Conservation (phyloP, 2,113 vertebrate species). For the Alouatta palliata region DNA sequence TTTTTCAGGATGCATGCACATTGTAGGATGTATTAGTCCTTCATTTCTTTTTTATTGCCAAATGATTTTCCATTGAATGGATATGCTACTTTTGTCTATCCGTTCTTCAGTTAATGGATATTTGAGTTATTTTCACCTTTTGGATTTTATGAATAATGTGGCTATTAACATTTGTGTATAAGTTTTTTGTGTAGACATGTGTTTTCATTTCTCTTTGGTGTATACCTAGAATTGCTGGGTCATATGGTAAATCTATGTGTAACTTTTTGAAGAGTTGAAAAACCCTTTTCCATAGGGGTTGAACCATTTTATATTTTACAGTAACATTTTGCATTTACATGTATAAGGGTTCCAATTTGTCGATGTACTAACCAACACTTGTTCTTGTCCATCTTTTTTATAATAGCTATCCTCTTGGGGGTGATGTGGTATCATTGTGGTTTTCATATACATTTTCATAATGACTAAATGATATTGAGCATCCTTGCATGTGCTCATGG, state of each 20-base stretch:
- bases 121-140: not conserved
- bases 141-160: not conserved
- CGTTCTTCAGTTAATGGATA: not conserved
- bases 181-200: not conserved
- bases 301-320: not conserved
- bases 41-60: not conserved
- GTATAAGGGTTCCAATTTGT: not conserved
- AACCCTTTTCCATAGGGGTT: not conserved
- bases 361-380: not conserved
- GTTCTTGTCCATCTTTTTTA: not conserved
- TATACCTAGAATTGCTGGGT: not conserved
- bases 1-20: not conserved
- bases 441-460: not conserved
- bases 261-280: not conserved
- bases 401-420: not conserved
- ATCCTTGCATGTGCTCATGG: not conserved
- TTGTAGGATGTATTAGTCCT: not conserved
- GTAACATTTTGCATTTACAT: not conserved
- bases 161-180: not conserved
- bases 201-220: not conserved
- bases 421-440: not conserved
- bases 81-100: not conserved
- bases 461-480: conserved; percentile 14
- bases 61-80: not conserved
- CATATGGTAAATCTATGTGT: not conserved